Evolutionary conservation across 2,113 vertebrate genomes (phyloP), one percentile per base, ranked within the genome.

Genomic region (Benitochromis conjunctus): DNA sequence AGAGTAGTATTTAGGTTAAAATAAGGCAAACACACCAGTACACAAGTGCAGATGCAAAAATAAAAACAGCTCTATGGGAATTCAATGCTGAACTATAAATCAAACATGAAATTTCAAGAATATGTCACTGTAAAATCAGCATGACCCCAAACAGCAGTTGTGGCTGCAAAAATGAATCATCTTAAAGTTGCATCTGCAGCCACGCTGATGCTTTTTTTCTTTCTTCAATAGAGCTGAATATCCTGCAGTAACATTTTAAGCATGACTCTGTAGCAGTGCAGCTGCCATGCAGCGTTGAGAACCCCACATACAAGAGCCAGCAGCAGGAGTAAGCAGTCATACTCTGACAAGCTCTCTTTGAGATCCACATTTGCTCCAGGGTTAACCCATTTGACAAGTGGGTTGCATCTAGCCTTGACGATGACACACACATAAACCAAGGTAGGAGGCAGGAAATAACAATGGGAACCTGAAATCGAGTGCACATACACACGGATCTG

Each of bases 351-450:
- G 84, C 84, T 77, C 48, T 29, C 82, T 85, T 36, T 81, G 58
- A 85, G 48, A 79, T 80, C 74, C 11, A 71, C 38, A 19, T 85
- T 79, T 46, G 84, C 86, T 92, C 54, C 11, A 3, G 76, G 91
- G 84, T 87, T 90, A 82, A 80, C 84, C 31, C 31, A 57, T 55
- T 78, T 87, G 84, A 84, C 71, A 78, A 83, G 77, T 41, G 48
- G 58, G 78, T 43, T 81, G 79, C 57, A 80, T 85, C 48, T 21
- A 14, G 81, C 16, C n/a, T 34, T 18, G 46, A 7, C 2, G 34
- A 84, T 81, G 57, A 81, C 43, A 85, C 80, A 54, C 54, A 62
- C 16, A 55, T 10, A 81, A 3, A 38, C 18, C 11, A 4, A 84
- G 78, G 84, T 80, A 54, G 24, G 1, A 74, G n/a, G 51, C 43